Percentiles rank a stretch among this genome's conserved stretches.
Conservation (phyloP, 2,113 vertebrate species). For the Oxyruncus cristatus region DNA sequence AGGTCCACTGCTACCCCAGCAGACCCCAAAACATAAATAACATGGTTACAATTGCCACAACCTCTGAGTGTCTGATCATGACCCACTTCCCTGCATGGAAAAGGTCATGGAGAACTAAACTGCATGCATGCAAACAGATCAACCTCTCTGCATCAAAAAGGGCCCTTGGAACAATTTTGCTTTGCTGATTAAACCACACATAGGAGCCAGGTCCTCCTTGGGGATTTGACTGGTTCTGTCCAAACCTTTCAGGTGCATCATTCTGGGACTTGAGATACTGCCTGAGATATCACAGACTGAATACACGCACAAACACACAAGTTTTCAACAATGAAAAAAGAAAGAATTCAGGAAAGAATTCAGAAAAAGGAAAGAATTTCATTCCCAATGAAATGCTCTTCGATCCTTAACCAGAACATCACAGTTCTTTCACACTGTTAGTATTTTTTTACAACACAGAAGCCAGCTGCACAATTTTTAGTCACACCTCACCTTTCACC, state of each 20-base stretch:
- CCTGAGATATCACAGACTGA: neutral
- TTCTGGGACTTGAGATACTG: neutral
- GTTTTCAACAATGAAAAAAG: neutral
- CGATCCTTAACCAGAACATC: neutral
- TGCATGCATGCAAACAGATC: neutral
- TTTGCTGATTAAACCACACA: neutral
- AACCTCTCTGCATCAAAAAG: neutral
- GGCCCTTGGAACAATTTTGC: neutral
- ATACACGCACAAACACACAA: neutral
- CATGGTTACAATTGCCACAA: neutral
- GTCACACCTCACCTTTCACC: neutral
- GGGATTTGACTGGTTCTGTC: neutral
- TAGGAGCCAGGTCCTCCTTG: neutral
- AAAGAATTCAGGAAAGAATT: no score
- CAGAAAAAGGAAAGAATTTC: neutral
- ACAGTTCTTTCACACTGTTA: neutral
- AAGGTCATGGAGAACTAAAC: neutral
- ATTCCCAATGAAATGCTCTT: neutral
- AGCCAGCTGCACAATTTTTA: neutral
- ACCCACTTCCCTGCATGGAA: neutral
- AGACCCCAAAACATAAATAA: neutral
- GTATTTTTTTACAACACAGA: neutral
- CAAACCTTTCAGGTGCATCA: neutral
- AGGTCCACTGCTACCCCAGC: accelerated
- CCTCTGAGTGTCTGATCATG: neutral